A percentile compares a stretch with the other conserved stretches of the same genome.
phyloP scores from a whole-genome alignment of 2,888 invertebrate species.

The Eupithecia pulchellata region DNA sequence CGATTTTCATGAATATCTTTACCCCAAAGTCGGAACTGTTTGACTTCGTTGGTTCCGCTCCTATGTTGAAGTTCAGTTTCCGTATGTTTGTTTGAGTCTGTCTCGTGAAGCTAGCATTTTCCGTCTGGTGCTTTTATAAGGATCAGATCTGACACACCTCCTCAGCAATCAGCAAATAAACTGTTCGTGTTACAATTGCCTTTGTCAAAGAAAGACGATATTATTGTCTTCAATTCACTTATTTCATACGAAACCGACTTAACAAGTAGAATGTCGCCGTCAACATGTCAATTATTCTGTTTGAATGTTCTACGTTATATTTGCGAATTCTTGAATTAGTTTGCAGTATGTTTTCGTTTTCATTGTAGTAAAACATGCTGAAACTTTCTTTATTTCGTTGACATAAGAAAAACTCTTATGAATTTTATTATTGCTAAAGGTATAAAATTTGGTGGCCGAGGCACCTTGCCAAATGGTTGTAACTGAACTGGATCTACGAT shows the following conservation, averaged over 20 bases:
- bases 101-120: not conserved
- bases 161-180: slow-evolving; percentile 48
- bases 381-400: not conserved
- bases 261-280: not conserved
- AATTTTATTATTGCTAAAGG: not conserved
- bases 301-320: not conserved
- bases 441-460: not conserved
- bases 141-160: slow-evolving; percentile 45
- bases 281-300: not conserved
- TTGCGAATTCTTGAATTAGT: not conserved
- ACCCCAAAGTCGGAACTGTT: not conserved
- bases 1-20: not conserved
- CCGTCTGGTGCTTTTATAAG: slow-evolving; percentile 31
- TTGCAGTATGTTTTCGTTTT: not conserved
- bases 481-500: not conserved
- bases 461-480: slow-evolving; percentile 5
- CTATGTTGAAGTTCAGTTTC: not conserved
- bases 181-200: slow-evolving; percentile 44
- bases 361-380: not conserved
- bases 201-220: slow-evolving; percentile 10
- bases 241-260: slow-evolving; percentile 1
- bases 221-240: not conserved
- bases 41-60: not conserved
- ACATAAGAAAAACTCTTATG: not conserved
- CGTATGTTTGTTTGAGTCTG: not conserved